Conservation (phyloP, 2,888 invertebrate genomes). For the Amphipoea lucens region DNA sequence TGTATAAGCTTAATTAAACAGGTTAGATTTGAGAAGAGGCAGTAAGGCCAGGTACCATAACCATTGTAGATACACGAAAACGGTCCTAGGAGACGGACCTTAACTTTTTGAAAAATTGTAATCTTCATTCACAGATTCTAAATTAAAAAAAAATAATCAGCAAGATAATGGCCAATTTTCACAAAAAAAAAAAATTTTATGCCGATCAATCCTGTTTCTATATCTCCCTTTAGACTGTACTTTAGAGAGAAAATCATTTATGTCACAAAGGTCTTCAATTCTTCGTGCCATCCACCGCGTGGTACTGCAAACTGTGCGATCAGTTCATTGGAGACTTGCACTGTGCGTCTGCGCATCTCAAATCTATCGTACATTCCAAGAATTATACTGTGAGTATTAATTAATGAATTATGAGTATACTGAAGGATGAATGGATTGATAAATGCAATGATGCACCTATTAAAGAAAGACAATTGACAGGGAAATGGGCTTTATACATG, state of each 20-base stretch:
- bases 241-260: background rate
- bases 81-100: background rate
- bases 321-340: constrained; percentile 97
- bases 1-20: background rate
- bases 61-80: background rate
- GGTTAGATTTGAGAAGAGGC: too few relatives aligned
- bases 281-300: constrained; percentile 96
- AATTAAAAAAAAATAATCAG: background rate
- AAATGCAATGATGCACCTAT: background rate
- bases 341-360: constrained; percentile 96
- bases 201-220: too few relatives aligned
- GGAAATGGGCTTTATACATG: background rate
- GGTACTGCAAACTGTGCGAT: constrained; percentile 97
- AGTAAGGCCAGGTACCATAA: background rate
- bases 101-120: background rate
- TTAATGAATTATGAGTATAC: background rate
- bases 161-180: background rate
- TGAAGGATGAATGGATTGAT: background rate
- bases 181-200: too few relatives aligned
- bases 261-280: constrained; percentile 93
- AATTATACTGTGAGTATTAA: constrained; percentile 93
- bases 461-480: background rate
- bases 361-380: constrained; percentile 94
- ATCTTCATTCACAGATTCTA: background rate
- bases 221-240: background rate